phyloP scores from a whole-genome alignment of 2,113 vertebrate genomes.

The Spilogale gracilis region DNA sequence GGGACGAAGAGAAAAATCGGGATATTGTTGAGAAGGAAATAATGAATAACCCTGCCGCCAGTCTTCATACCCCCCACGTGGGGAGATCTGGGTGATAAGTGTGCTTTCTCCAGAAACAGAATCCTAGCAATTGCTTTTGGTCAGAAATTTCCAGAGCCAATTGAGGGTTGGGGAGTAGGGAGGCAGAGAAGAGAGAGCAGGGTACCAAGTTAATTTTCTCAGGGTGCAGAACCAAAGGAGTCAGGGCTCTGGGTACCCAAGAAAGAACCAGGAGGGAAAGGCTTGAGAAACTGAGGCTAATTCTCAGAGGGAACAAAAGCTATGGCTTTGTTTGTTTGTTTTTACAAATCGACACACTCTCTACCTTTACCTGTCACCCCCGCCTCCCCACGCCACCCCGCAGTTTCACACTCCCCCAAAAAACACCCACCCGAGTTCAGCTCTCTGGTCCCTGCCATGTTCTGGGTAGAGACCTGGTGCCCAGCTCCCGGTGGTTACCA shows the following conservation, averaged over 20 bases:
- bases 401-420: fast-evolving
- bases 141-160: conserved; percentile 55
- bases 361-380: not conserved
- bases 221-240: not conserved
- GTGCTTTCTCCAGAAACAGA: conserved; percentile 67
- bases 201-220: not conserved
- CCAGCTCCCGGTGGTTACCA: not conserved
- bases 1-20: conserved; percentile 84
- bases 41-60: conserved; percentile 77
- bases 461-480: not conserved
- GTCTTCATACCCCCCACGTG: conserved; percentile 74
- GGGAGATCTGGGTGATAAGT: conserved; percentile 76
- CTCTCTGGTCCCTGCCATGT: not conserved
- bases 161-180: not conserved
- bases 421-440: not conserved
- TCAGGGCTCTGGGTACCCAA: not conserved
- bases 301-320: not conserved
- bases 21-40: conserved; percentile 84
- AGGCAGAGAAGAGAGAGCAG: not conserved
- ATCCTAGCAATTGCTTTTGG: conserved; percentile 64
- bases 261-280: not conserved
- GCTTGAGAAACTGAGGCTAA: not conserved
- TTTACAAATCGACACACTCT: not conserved
- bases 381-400: too few relatives aligned
- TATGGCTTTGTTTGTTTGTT: not conserved